Percentiles rank a stretch among this genome's conserved stretches.
These are phyloP conservation scores for Eurois occulta DNA, from an alignment of 2,888 invertebrate genomes.

Conservation along the genomic window DNA sequence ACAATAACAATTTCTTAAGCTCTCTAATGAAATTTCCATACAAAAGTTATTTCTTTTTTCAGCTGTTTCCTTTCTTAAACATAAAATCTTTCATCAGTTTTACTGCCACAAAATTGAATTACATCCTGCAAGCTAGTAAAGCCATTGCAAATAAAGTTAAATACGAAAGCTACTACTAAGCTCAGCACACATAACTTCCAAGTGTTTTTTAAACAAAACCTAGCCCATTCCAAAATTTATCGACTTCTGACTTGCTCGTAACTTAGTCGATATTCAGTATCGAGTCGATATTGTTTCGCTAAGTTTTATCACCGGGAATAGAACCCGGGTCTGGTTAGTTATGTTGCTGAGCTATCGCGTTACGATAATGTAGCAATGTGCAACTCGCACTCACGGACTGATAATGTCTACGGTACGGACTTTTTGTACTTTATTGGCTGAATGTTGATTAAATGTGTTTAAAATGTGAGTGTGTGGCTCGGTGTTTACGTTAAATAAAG, in stretches of 20 bases:
- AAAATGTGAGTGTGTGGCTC: slow-evolving; percentile 44
- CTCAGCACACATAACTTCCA: slow-evolving; percentile 15
- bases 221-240: slow-evolving; percentile 68
- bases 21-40: neutral
- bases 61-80: neutral
- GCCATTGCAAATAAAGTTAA: neutral
- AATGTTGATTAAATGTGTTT: slow-evolving; percentile 62
- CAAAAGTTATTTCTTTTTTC: neutral
- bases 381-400: slow-evolving; percentile 68
- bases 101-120: neutral
- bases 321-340: slow-evolving; percentile 81
- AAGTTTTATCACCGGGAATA: slow-evolving; percentile 83
- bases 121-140: neutral
- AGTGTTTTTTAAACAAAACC: slow-evolving; percentile 54
- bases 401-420: slow-evolving; percentile 61
- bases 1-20: neutral
- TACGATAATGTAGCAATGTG: slow-evolving; percentile 82
- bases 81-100: neutral
- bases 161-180: neutral
- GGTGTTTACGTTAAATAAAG: slow-evolving; percentile 44
- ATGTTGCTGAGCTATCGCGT: slow-evolving; percentile 82
- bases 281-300: slow-evolving; percentile 84
- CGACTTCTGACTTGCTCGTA: slow-evolving; percentile 72
- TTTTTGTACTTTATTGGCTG: slow-evolving; percentile 62
- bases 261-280: slow-evolving; percentile 85